Base-by-base conservation (phyloP, 2,113 vertebrate species). In the Andinoacara biseriatus region DNA sequence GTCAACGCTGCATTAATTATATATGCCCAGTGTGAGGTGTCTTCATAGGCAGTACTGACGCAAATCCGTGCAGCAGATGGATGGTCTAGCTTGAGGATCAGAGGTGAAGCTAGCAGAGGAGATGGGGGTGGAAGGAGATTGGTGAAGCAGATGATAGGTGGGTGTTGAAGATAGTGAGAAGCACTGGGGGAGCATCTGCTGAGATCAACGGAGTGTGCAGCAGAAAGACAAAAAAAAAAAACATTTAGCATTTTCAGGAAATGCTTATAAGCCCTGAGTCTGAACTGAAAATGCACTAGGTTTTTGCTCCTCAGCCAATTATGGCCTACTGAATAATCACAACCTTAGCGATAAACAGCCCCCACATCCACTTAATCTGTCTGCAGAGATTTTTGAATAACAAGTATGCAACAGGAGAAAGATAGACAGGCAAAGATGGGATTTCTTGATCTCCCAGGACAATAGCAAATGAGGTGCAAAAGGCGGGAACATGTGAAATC, bases 131-230 rank as follows among this genome's bases (percentile, higher is more conserved):
- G 87, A 84, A 80, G 89, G 83, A 92, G 87, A 77, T n/a, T 80
- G 89, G 81, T 67, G 91, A 77, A 92, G 90, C 93, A 94, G 93
- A 94, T 91, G 93, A 94, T 82, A 81, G 90, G 93, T 94, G 93
- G 93, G 93, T 89, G 93, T 91, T 78, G 88, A 79, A 87, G 88
- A 90, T 81, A 76, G 90, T 29, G 82, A 90, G 91, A 90, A 74
- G 81, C 90, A 77, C 78, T 46, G 52, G 81, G 82, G 86, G 87
- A 94, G 92, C 93, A 93, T 94, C 93, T 94, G 94, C 52, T 94
- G 58, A 60, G 86, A 88, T 90, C 90, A 86, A 75, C 83, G 4
- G 15, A 82, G 84, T 52, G 86, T 63, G 81, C 24, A 65, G 76
- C 62, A 72, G 74, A 52, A 87, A 85, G 59, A 63, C 62, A 49